These are phyloP conservation scores for Neosalanx taihuensis DNA, from an alignment of 2,797 vertebrate genomes.

Conservation along the genomic window DNA sequence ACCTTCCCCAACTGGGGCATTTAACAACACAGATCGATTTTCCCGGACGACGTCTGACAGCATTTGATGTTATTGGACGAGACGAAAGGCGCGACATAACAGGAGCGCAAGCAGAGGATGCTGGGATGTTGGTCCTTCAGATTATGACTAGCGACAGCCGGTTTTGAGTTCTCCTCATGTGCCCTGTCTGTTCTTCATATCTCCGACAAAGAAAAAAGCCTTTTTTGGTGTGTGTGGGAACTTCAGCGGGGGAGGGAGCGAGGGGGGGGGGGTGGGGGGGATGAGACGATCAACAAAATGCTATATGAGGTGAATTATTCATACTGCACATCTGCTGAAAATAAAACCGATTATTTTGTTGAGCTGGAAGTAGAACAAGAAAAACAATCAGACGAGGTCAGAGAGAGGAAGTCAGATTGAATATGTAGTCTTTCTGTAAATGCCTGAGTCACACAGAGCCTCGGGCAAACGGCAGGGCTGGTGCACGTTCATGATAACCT, in stretches of 20 bases:
- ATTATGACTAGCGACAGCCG: not conserved
- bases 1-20: not conserved
- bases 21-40: not conserved
- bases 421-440: slow-evolving; percentile 48
- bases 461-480: slow-evolving; percentile 49
- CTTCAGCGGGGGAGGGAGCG: not conserved
- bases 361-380: slow-evolving; percentile 27
- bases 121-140: not conserved
- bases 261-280: not conserved
- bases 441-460: slow-evolving; percentile 56
- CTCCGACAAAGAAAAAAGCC: slow-evolving; percentile 16
- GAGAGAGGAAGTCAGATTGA: slow-evolving; percentile 48
- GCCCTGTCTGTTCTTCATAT: slow-evolving; percentile 26
- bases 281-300: not conserved
- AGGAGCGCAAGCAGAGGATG: not conserved
- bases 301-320: slow-evolving; percentile 31
- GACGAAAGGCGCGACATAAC: not conserved
- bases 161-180: not conserved
- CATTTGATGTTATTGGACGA: not conserved
- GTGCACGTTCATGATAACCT: slow-evolving; percentile 60
- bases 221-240: not conserved
- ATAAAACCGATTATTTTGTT: slow-evolving; percentile 27
- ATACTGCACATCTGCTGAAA: slow-evolving; percentile 33
- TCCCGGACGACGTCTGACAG: not conserved
- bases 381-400: slow-evolving; percentile 31